Evolutionary conservation across 2,113 vertebrate species (phyloP).

Genomic region (Erpornis zantholeuca): DNA sequence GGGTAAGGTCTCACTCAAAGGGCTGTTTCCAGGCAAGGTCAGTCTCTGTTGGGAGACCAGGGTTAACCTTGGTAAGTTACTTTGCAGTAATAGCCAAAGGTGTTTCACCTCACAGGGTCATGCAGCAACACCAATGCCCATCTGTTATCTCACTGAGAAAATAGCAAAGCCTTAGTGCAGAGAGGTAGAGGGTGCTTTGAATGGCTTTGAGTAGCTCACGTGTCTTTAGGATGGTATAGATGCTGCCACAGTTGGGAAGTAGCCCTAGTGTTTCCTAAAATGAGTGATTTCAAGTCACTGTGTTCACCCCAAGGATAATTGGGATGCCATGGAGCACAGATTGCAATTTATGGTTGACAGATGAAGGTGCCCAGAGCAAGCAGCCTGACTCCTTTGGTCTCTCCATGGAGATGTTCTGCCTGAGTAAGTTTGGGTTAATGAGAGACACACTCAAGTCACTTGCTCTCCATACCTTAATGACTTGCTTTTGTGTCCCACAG

Average conservation of each 20-base stretch:
- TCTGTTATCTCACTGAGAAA: neutral
- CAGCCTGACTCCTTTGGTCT: neutral
- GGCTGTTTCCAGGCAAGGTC: neutral
- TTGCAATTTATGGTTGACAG: neutral
- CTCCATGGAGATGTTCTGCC: neutral
- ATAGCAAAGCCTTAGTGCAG: neutral
- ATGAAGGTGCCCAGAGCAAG: neutral
- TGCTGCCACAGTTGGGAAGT: neutral
- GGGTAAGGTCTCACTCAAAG: neutral
- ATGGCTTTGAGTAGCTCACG: neutral
- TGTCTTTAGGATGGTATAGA: neutral
- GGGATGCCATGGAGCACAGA: neutral
- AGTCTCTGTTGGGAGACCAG: neutral
- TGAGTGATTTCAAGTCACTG: neutral
- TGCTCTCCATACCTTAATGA: neutral
- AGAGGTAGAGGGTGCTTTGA: neutral
- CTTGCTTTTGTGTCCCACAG: neutral
- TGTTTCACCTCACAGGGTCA: neutral
- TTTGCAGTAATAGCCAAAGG: neutral
- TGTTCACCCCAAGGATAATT: neutral
- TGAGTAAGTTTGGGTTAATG: neutral
- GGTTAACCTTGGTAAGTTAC: neutral
- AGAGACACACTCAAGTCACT: accelerated
- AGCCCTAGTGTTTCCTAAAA: neutral
- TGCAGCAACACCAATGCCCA: neutral